Percentiles rank a stretch among this genome's conserved stretches.
Conservation (phyloP, 2,888 invertebrate species). For the Metopia argyrocephala region DNA sequence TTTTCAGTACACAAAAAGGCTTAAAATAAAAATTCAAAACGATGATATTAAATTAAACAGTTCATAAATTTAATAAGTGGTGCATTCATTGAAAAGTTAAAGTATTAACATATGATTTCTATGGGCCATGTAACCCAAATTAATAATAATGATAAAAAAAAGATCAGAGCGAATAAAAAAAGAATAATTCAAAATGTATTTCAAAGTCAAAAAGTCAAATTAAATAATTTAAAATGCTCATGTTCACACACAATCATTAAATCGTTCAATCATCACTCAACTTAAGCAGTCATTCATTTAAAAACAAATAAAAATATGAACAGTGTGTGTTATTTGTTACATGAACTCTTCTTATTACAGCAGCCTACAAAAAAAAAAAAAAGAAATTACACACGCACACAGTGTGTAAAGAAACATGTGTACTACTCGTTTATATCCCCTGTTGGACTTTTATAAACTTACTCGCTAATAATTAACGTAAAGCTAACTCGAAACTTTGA, state of each 20-base stretch:
- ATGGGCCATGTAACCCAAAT: slow-evolving; percentile 48
- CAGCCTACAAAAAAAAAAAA: background rate
- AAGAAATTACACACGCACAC: background rate
- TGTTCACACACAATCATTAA: background rate
- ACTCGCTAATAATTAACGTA: too few relatives aligned
- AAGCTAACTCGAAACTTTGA: too few relatives aligned
- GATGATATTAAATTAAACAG: background rate
- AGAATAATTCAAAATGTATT: background rate
- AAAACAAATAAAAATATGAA: background rate
- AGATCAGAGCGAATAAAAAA: slow-evolving; percentile 50
- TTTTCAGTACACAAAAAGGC: background rate
- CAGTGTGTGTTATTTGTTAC: too few relatives aligned
- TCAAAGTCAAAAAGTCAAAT: slow-evolving; percentile 38
- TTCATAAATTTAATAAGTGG: too few relatives aligned
- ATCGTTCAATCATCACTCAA: background rate
- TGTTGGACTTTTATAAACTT: too few relatives aligned
- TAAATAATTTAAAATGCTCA: slow-evolving; percentile 45
- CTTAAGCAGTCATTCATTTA: slow-evolving; percentile 17
- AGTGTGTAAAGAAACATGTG: too few relatives aligned
- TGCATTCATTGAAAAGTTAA: background rate
- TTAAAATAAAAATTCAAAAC: background rate
- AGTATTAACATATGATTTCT: slow-evolving; percentile 29
- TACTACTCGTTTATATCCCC: too few relatives aligned
- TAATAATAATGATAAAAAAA: slow-evolving; percentile 12
- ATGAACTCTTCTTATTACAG: background rate